Base-by-base conservation (phyloP, 2,797 vertebrate genomes). In the Octomys mimax region DNA sequence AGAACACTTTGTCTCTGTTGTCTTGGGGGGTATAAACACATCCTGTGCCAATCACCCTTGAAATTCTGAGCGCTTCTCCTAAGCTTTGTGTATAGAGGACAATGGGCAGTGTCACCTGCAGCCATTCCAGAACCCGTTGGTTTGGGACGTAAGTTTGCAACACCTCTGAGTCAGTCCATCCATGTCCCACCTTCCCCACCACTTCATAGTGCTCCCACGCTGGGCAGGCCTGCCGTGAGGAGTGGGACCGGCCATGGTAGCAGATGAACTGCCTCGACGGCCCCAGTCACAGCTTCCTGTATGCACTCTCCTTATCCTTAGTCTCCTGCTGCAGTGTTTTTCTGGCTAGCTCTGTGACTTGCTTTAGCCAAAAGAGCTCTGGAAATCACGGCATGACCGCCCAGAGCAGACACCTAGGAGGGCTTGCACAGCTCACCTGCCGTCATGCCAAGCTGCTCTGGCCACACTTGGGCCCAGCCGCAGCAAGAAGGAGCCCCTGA, bases 41-140 rank as follows among this genome's bases (percentile, higher is more conserved):
- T 83, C 7, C 33, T 54, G 3, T 71, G n/a, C 21, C 24, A 42
- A 49, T 82, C 18, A 46, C 11, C 66, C 86, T 75, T 78, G 46
- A 39, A 85, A 70, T 84, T 75, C 66, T 64, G 84, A 85, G 36
- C 46, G 24, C 21, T 89, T 95, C 66, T 71, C n/a, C 54, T 61
- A 84, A 75, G 33, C 18, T 19, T 57, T n/a, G 54, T 62, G 42
- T 79, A 75, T 33, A 62, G 36, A 52, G n/a, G 57, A 31, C 77
- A 83, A 39, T 18, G 68, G 88, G 3, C 36, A 94, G 59, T 84
- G 36, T 0, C 36, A 52, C 57, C 31, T 91, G 88, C 16, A 62
- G 54, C 46, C 89, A 26, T 31, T 83, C 42, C 46, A 68, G 90
- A 91, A 64, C 33, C 4, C 31, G 21, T 73, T 75, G 7, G 54